A percentile compares a stretch with the other conserved stretches of the same genome.
Evolutionary conservation across 1,140 invertebrate genomes (phyloP).

Genomic region (Heliconius melpomene): DNA sequence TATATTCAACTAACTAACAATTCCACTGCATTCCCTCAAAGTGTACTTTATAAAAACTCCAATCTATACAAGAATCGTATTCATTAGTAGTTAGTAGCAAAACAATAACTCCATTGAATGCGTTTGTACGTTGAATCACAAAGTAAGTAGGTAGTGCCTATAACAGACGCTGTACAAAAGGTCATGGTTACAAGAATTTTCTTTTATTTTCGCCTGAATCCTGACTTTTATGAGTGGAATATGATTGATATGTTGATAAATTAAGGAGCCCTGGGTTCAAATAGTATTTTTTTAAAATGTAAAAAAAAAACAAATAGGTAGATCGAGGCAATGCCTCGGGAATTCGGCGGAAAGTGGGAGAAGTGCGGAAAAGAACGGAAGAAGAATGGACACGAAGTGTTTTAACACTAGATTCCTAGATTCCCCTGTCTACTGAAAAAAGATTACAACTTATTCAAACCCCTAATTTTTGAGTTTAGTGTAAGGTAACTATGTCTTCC

Average conservation of each 20-base stretch:
- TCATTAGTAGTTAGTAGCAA: constrained; percentile 12
- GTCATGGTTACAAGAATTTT: neutral
- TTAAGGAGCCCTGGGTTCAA: too few species aligned
- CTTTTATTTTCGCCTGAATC: neutral
- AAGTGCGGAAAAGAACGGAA: too few species aligned
- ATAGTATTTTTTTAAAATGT: too few species aligned
- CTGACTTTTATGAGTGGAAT: neutral
- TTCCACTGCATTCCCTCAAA: neutral
- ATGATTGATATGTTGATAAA: neutral
- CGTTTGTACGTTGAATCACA: neutral
- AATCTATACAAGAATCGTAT: constrained; percentile 13
- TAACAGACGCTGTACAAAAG: constrained; percentile 6
- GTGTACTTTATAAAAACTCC: neutral
- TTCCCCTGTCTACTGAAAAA: too few species aligned
- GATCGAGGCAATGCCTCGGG: too few species aligned
- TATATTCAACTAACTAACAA: neutral
- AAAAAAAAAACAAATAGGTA: too few species aligned
- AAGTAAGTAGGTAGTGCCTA: neutral
- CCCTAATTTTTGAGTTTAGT: too few species aligned
- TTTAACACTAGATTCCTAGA: too few species aligned
- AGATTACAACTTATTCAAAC: too few species aligned
- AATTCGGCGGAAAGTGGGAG: too few species aligned
- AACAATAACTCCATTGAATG: neutral
- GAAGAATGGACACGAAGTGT: too few species aligned
- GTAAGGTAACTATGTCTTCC: too few species aligned